These are phyloP conservation scores for Leuciscus waleckii DNA, from an alignment of 2,797 vertebrate species.

Conservation along the genomic window DNA sequence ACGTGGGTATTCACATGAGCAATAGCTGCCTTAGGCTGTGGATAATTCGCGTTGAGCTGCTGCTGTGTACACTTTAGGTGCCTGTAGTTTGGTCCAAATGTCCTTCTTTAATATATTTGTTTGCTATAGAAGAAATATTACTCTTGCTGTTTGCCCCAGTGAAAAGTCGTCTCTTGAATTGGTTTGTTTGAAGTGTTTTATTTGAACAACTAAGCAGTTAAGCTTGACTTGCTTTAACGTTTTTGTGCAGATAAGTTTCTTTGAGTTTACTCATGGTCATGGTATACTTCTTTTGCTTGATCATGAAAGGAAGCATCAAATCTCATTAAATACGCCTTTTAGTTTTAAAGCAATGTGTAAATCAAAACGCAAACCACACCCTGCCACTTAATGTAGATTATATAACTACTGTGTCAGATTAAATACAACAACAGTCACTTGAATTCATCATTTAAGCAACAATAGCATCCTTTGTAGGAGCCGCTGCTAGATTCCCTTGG, in stretches of 20 bases:
- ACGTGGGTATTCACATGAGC: conserved; percentile 74
- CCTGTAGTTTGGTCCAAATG: neutral
- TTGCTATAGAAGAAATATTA: conserved; percentile 25
- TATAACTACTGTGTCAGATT: conserved; percentile 4
- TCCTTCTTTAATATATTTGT: neutral
- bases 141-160: neutral
- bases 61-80: neutral
- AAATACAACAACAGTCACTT: neutral
- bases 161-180: neutral
- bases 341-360: conserved; percentile 5
- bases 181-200: conserved; percentile 11
- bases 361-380: conserved; percentile 32
- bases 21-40: conserved; percentile 46
- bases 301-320: conserved; percentile 7
- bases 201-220: conserved; percentile 13
- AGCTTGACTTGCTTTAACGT: neutral
- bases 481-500: neutral
- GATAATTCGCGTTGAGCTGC: conserved; percentile 8
- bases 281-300: neutral
- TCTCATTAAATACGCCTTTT: conserved; percentile 28
- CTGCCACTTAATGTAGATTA: conserved; percentile 36
- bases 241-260: conserved; percentile 3
- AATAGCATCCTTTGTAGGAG: conserved; percentile 14
- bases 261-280: neutral
- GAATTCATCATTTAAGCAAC: neutral